A percentile compares a stretch with the other conserved stretches of the same genome.
Evolutionary conservation across 1,140 invertebrate species (phyloP).

Genomic region (Belonocnema kinseyi): DNA sequence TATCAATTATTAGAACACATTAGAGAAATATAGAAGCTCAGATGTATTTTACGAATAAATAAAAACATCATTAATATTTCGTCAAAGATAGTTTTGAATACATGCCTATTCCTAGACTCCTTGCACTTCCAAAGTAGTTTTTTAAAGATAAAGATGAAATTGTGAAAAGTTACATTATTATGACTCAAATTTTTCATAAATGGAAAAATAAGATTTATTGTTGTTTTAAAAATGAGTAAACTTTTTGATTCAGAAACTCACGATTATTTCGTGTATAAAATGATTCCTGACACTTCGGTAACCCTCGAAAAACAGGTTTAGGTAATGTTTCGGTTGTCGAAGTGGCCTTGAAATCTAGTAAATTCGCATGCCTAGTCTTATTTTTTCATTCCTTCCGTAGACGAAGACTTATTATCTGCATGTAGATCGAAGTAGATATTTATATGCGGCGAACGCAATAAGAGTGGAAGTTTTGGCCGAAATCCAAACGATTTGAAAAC

Average conservation of each 20-base stretch:
- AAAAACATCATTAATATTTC: background rate
- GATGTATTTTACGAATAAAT: constrained; percentile 13
- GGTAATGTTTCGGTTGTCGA: background rate
- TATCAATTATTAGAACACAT: background rate
- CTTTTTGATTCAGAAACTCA: too few relatives aligned
- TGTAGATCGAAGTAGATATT: constrained; percentile 20
- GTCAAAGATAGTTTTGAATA: constrained; percentile 13
- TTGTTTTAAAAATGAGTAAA: too few relatives aligned
- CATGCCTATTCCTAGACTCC: constrained; percentile 10
- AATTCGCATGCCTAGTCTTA: background rate
- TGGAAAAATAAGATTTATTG: too few relatives aligned
- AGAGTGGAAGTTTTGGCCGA: constrained; percentile 11
- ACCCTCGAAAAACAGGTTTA: background rate
- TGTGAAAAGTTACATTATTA: too few relatives aligned
- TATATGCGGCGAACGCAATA: constrained; percentile 21
- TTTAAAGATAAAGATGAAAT: background rate
- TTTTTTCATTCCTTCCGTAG: constrained; percentile 2
- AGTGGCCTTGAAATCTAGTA: background rate
- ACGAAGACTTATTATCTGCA: constrained; percentile 25
- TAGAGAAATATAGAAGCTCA: constrained; percentile 9
- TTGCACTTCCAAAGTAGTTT: background rate
- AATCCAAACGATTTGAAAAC: constrained; percentile 24
- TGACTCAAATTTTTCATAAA: too few relatives aligned
- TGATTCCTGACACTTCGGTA: background rate
- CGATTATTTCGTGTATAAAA: background rate